Conservation (phyloP, 2,888 invertebrate genomes). For the Plebejus anna region DNA sequence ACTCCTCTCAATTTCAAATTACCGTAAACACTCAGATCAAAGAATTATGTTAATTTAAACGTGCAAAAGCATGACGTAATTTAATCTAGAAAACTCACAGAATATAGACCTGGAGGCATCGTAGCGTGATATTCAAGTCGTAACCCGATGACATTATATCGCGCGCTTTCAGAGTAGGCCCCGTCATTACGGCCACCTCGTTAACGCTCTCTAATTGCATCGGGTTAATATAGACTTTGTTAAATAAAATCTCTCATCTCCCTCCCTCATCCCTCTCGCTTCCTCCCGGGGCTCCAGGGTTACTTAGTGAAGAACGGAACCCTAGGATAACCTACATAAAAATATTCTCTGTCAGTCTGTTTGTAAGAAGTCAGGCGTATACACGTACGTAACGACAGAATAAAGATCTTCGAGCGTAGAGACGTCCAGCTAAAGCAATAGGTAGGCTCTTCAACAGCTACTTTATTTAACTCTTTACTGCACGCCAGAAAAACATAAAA, state of each 20-base stretch:
- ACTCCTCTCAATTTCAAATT: no score
- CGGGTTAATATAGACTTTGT: conserved; percentile 80
- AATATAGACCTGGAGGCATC: background rate
- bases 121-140: conserved; percentile 21
- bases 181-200: conserved; percentile 76
- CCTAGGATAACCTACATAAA: background rate
- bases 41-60: background rate
- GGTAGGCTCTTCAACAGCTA: background rate
- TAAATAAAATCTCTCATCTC: conserved; percentile 79
- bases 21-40: background rate
- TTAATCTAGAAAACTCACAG: background rate
- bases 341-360: background rate
- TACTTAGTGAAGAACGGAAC: background rate
- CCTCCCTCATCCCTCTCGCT: conserved; percentile 43
- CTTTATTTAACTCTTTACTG: no score
- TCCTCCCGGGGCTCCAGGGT: conserved; percentile 1
- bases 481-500: no score
- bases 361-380: no score
- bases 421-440: no score
- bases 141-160: conserved; percentile 36
- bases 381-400: no score
- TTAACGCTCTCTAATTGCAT: conserved; percentile 79
- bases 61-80: background rate
- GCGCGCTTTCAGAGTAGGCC: conserved; percentile 53
- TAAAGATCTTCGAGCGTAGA: no score